Base-by-base conservation (phyloP, 2,888 invertebrate genomes). In the Phyllotreta striolata region DNA sequence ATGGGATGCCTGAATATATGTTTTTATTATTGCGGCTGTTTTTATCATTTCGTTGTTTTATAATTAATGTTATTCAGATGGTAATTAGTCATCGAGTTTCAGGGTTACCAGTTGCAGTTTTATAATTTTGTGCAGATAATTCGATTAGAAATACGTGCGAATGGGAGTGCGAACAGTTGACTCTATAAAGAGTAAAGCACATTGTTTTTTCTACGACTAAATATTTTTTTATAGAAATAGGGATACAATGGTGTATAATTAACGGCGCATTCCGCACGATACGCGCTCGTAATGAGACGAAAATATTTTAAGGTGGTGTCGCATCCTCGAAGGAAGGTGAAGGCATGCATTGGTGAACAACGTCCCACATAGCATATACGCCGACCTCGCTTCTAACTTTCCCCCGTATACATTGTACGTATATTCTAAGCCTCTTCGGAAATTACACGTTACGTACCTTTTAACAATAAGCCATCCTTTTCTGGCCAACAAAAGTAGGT, bases 321-420 rank as follows among this genome's bases (percentile, higher is more conserved):
- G 43, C 40, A 58, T 49, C 58, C 49, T 49, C 43, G 52, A 59
- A 59, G 59, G 59, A 41, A 41, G 59, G 59, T 59, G 52, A 43
- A 60, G 40, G 51, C 52, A 54, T 58, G 49, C 40, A 49, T 38
- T 47, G 47, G 35, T 44, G 44, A 8, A 44, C 44, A 35, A 24
- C 61, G 57, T 61, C 61, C 64, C 64, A 61, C 64, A 52, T 62
- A 12, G 40, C 41, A 38, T 44, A 46, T 12, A 43, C 10, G 57
- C 10, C 59, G 62, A 63, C 66, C 66, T 66, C 62, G 60, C 60
- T 51, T 59, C 63, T 66, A 63, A 66, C 66, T 63, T 66, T 62
- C 59, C 59, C 58, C 59, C 12, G 37, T 47, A 55, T 55, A 55
- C 47, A 52, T 12, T 43, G 43, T 55, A 55, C 43, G 34, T 55